phyloP scores from a whole-genome alignment of 2,888 invertebrate genomes.

The Rotaria magnacalcarata region DNA sequence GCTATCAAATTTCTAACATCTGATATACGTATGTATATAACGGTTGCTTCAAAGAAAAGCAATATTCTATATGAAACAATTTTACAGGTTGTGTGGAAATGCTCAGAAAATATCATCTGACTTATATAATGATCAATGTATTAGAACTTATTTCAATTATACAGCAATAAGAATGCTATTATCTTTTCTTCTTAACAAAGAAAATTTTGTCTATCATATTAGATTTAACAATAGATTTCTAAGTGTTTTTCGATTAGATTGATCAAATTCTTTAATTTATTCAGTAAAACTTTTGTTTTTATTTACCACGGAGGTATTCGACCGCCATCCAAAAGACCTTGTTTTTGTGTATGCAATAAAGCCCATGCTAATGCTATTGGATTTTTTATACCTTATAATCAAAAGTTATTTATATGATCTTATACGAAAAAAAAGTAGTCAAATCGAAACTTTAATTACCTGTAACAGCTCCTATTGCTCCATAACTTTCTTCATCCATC shows the following conservation, averaged over 20 bases:
- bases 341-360: conserved; percentile 73
- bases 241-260: neutral
- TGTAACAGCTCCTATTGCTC: conserved; percentile 76
- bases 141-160: no score
- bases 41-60: no score
- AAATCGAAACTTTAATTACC: conserved; percentile 51
- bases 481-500: conserved; percentile 83
- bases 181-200: no score
- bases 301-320: conserved; percentile 73
- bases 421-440: no score
- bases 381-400: conserved; percentile 55
- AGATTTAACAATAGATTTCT: conserved; percentile 35
- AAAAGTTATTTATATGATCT: neutral
- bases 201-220: no score
- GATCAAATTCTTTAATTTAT: neutral
- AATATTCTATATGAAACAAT: no score
- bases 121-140: no score
- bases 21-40: no score
- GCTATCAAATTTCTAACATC: no score
- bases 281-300: conserved; percentile 35
- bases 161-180: no score
- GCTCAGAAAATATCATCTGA: no score
- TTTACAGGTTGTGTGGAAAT: no score
- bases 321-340: conserved; percentile 67
- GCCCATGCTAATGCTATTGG: conserved; percentile 63